phyloP scores from a whole-genome alignment of 1,140 invertebrate genomes.

The Whitmania pigra region DNA sequence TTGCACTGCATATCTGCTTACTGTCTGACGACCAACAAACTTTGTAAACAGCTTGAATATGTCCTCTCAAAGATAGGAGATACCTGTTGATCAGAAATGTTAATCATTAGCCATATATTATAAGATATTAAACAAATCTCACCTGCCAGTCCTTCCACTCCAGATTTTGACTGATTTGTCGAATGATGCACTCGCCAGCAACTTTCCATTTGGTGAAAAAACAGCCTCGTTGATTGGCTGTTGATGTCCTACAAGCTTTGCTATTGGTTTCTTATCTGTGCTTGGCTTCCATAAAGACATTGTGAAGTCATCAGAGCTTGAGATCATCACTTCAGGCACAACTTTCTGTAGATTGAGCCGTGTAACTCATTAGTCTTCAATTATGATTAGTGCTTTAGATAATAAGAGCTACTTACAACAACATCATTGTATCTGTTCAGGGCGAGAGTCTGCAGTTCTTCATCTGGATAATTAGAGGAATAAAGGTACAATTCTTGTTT shows the following conservation, averaged over 20 bases:
- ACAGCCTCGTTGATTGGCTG: constrained; percentile 93
- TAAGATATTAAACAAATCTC: constrained; percentile 29
- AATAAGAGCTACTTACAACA: constrained; percentile 16
- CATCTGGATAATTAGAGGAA: constrained; percentile 41
- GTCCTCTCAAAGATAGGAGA: constrained; percentile 63
- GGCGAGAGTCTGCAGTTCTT: constrained; percentile 45
- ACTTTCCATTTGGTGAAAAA: constrained; percentile 85
- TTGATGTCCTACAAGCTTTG: constrained; percentile 89
- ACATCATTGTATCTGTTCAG: constrained; percentile 55
- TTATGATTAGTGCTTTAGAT: not conserved
- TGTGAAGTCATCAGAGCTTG: constrained; percentile 96
- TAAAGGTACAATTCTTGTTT: not conserved
- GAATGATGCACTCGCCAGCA: constrained; percentile 93
- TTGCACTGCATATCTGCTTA: constrained; percentile 73
- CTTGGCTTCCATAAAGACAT: constrained; percentile 90
- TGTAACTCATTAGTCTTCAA: not conserved
- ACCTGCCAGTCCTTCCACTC: constrained; percentile 78
- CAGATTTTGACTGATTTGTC: constrained; percentile 96
- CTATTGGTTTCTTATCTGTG: constrained; percentile 70
- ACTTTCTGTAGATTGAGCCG: constrained; percentile 39
- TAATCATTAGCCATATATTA: too few relatives aligned
- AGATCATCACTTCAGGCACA: constrained; percentile 67
- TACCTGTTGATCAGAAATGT: not conserved
- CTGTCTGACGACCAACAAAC: constrained; percentile 95
- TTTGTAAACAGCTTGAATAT: constrained; percentile 92